Base-by-base conservation (phyloP, 2,888 invertebrate species). In the Molorchus minor region DNA sequence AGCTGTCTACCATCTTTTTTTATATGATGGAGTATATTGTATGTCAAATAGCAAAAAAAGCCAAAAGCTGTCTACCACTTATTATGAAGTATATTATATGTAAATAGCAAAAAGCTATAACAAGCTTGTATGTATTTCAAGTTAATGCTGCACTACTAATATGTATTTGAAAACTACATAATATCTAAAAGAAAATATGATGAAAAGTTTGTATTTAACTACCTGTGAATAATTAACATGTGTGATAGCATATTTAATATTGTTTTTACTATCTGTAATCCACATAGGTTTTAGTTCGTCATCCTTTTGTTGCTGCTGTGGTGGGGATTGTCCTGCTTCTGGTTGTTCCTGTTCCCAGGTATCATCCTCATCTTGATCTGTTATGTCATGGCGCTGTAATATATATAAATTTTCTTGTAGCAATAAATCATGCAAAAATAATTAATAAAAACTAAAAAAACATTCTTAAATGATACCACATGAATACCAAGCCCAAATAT, bases 211-310 rank as follows among this genome's bases (percentile, higher is more conserved):
- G 41, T 35, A 52, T 40, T 40, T 44, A 47, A 40, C 58, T 79
- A 82, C 82, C 79, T 82, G 81, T 56, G 80, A 77, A 69, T 80
- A 81, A 70, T 81, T 81, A 56, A 81, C 74, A 68, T 80, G 80
- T 8, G 80, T 80, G 58, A 81, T 79, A 61, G 78, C 79, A 71
- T 80, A 80, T 76, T 80, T 80, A 55, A 82, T 72, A 68, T 77
- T 77, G 65, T 75, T 73, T 73, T 80, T 79, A 61, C 74, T 73
- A 67, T 79, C 78, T 49, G 80, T 75, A 59, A 80, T 76, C 80
- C 80, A 80, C 47, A 79, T 72, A 45, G 78, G 75, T 65, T 75
- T 75, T 53, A 72, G 70, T 43, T 74, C 73, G 60, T 63, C 67
- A 16, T 61, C 62, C 5, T 56, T 17, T 36, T 61, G 60, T 8